Conservation (phyloP, 2,888 invertebrate species). For the Autographa pulchrina region DNA sequence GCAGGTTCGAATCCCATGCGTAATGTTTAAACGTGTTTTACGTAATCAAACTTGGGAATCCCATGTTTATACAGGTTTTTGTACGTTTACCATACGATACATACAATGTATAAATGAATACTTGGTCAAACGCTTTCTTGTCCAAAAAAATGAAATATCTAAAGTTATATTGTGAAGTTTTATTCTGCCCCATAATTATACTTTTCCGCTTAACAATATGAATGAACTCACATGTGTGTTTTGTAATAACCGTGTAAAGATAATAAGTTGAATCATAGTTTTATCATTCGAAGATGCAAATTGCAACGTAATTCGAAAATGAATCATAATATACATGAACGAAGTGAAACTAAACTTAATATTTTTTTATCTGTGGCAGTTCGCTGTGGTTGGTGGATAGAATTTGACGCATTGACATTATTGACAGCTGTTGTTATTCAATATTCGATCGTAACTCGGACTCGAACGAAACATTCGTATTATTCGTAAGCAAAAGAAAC, state of each 20-base stretch:
- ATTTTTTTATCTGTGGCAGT: background rate
- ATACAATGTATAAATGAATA: too few species aligned
- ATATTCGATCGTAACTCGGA: conserved; percentile 34
- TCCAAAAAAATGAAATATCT: too few species aligned
- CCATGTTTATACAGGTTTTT: too few species aligned
- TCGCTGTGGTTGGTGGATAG: background rate
- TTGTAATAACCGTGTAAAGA: background rate
- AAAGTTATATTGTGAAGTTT: too few species aligned
- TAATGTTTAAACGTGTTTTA: too few species aligned
- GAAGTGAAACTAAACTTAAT: background rate
- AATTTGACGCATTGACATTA: conserved; percentile 16
- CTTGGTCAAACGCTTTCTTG: too few species aligned
- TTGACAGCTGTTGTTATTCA: conserved; percentile 40
- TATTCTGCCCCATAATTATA: background rate
- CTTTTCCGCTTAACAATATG: background rate
- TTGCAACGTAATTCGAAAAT: background rate
- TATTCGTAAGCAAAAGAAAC: background rate
- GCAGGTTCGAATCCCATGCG: too few species aligned
- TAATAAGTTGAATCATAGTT: background rate
- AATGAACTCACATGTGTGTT: background rate
- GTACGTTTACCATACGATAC: too few species aligned
- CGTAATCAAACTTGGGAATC: too few species aligned
- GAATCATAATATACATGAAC: background rate
- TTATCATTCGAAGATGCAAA: background rate
- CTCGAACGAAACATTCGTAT: background rate